phyloP scores from a whole-genome alignment of 2,113 vertebrate species.

The Amblyornis subalaris region DNA sequence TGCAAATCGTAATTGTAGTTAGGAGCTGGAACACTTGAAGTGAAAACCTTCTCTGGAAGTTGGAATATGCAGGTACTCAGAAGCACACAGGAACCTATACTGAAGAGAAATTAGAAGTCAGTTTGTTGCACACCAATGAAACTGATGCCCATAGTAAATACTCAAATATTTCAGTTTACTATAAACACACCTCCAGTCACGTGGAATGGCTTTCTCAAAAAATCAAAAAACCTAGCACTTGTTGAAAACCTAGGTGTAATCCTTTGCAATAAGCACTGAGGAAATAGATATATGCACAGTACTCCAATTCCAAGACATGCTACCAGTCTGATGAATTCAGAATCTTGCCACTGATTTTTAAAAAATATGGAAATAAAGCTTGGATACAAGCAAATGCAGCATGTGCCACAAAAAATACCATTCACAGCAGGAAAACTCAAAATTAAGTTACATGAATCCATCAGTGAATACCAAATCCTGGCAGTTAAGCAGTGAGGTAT shows the following conservation, averaged over 20 bases:
- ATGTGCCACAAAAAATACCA: not conserved
- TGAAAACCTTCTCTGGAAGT: not conserved
- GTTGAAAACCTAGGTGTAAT: not conserved
- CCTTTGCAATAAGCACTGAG: not conserved
- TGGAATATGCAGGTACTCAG: not conserved
- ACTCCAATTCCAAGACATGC: not conserved
- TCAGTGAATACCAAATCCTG: not conserved
- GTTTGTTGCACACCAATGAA: not conserved
- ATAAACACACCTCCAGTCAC: not conserved
- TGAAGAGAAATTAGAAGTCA: not conserved
- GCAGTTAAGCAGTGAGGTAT: not conserved
- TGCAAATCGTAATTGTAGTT: not conserved
- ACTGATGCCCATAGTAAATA: not conserved
- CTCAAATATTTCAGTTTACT: not conserved
- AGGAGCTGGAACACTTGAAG: not conserved
- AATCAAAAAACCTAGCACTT: not conserved
- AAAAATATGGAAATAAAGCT: not conserved
- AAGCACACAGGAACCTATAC: not conserved
- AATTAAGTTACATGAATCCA: not conserved
- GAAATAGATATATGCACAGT: not conserved
- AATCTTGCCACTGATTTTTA: not conserved
- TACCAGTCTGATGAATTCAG: not conserved
- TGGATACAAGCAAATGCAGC: not conserved
- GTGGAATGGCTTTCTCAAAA: not conserved
- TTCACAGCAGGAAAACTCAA: not conserved